Percentiles rank a stretch among this genome's conserved stretches.
These are phyloP conservation scores for Streblospio benedicti DNA, from an alignment of 1,140 invertebrate genomes.

Conservation along the genomic window DNA sequence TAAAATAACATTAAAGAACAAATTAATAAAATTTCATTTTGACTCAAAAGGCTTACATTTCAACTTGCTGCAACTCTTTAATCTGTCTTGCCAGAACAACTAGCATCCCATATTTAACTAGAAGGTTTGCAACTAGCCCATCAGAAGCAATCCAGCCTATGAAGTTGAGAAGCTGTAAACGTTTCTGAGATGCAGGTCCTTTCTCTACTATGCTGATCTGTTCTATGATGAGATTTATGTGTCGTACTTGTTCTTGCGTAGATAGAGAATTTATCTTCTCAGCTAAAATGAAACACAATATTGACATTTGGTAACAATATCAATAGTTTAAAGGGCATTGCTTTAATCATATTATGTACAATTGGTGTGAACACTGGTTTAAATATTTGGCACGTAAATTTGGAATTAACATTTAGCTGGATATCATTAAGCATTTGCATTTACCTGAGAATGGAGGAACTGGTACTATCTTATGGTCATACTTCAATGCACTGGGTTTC, in stretches of 20 bases:
- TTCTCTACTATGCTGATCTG: constrained; percentile 33
- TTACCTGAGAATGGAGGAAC: constrained; percentile 38
- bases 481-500: constrained; percentile 27
- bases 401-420: too few species aligned
- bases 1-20: neutral
- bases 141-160: constrained; percentile 29
- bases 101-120: constrained; percentile 27
- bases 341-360: too few species aligned
- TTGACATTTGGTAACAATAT: too few species aligned
- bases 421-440: too few species aligned
- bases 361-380: too few species aligned
- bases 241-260: constrained; percentile 37
- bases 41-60: constrained; percentile 33
- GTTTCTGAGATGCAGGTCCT: constrained; percentile 42
- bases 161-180: constrained; percentile 43
- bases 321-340: too few species aligned
- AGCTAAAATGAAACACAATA: constrained; percentile 22
- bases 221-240: constrained; percentile 34
- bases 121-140: constrained; percentile 24
- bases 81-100: constrained; percentile 33
- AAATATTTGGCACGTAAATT: too few species aligned
- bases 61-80: constrained; percentile 37
- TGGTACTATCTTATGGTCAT: constrained; percentile 38
- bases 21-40: neutral
- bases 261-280: constrained; percentile 36